Evolutionary conservation across 2,888 invertebrate genomes (phyloP).

Genomic region (Ecdyonurus torrentis): DNA sequence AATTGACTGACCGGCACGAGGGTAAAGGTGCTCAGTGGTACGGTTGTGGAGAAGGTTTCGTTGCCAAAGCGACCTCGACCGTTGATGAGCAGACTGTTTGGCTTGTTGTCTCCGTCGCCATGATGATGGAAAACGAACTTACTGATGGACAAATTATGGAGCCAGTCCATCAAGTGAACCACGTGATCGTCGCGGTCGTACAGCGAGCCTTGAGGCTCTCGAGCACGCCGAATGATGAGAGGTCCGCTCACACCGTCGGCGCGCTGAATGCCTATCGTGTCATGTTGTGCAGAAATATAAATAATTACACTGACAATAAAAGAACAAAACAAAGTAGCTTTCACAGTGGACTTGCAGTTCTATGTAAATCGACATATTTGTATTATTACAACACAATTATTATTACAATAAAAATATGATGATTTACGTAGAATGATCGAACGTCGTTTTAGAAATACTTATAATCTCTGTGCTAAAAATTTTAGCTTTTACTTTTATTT

Average conservation of each 20-base stretch:
- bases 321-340: too few species aligned
- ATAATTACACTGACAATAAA: too few species aligned
- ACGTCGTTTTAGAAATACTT: too few species aligned
- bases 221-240: conserved; percentile 52
- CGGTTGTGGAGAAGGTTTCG: background rate
- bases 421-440: too few species aligned
- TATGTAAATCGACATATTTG: too few species aligned
- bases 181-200: conserved; percentile 73
- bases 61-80: conserved; percentile 48
- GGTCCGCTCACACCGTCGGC: conserved; percentile 73
- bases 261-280: conserved; percentile 61
- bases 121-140: conserved; percentile 78
- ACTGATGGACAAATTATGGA: conserved; percentile 47
- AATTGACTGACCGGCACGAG: background rate
- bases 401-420: too few species aligned
- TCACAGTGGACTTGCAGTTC: too few species aligned
- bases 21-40: background rate
- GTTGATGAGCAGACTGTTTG: conserved; percentile 63
- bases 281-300: too few species aligned
- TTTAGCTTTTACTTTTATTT: too few species aligned
- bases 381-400: too few species aligned
- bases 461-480: too few species aligned
- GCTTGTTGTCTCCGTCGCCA: conserved; percentile 64
- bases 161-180: conserved; percentile 65
- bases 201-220: conserved; percentile 43